Evolutionary conservation across 2,797 vertebrate genomes (phyloP), one percentile per base, ranked within the genome.

Genomic region (Ctenosaura bakeri): DNA sequence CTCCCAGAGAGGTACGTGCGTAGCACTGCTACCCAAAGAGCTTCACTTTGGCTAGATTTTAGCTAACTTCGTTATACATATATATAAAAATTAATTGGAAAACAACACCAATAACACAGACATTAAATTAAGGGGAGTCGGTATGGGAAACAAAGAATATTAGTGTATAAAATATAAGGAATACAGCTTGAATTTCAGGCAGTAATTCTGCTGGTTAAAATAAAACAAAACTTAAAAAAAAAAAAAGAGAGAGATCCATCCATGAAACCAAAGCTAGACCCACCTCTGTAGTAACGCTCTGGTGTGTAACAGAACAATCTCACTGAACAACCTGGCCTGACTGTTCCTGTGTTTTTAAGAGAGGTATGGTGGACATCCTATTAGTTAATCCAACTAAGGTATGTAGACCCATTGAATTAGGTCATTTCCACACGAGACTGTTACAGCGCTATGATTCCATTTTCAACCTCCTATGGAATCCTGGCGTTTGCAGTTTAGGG

Each of bases 51-150:
- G 82, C 42, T 52, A 59, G 88, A 42, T 76, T 85, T 35, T 38
- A 13, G 29, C 66, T 69, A 46, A 69, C 32, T 69, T 69, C 66
- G 2, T 32, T 42, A 62, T 54, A 77, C 3, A 22, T 95, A 95
- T 95, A 95, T 96, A 96, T 96, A 95, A 74, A 26, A 0, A 6
- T 69, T 88, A 91, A 96, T 42, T 89, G 88, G 77, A 56, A 62
- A 62, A 62, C 59, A 62, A 62, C 66, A 69, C 29, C 66, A 32
- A 93, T 87, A 93, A 92, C 83, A 84, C 42, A 92, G 91, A 92
- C 94, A 92, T 97, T 97, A 97, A 96, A 96, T 97, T 96, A 97
- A 93, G 94, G 73, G 81, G 90, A 91, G 84, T 90, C 20, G 92
- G 89, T 93, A 93, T 94, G 87, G 42, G 89, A 91, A 90, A 85